phyloP scores from a whole-genome alignment of 1,140 invertebrate genomes.

The Ericerus pela region DNA sequence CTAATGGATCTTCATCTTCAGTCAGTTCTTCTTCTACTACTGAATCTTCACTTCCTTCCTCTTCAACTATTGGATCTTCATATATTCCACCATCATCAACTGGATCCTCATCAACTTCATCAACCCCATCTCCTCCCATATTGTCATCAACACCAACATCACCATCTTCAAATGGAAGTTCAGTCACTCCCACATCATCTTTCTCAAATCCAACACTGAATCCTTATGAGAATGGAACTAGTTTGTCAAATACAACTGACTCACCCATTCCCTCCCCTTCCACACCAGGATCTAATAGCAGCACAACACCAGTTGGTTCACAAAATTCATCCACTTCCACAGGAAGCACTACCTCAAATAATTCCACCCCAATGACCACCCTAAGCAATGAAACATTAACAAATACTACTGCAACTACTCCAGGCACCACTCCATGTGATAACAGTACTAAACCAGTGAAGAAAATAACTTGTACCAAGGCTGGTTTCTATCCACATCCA shows the following conservation, averaged over 20 bases:
- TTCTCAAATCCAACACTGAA: no score
- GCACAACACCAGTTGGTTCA: neutral
- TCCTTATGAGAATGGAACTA: no score
- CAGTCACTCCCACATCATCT: no score
- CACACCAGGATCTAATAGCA: neutral
- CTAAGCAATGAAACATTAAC: no score
- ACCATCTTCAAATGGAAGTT: neutral
- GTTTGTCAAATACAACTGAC: no score
- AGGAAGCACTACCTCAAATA: neutral
- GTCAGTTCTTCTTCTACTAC: constrained; percentile 1
- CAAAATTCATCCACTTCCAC: constrained; percentile 2
- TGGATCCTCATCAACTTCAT: neutral
- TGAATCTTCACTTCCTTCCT: neutral
- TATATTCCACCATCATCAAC: no score
- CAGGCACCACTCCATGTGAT: constrained; percentile 15
- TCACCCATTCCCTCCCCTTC: neutral
- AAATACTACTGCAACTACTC: no score
- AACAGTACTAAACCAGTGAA: constrained; percentile 16
- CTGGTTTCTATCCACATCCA: constrained; percentile 47
- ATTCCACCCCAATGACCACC: neutral
- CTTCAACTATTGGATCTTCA: no score
- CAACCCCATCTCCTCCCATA: neutral
- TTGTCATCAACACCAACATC: neutral
- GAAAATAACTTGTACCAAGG: constrained; percentile 24
- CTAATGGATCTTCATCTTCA: neutral